Evolutionary conservation across 2,888 invertebrate species (phyloP).

Genomic region (Aleiodes testaceus): DNA sequence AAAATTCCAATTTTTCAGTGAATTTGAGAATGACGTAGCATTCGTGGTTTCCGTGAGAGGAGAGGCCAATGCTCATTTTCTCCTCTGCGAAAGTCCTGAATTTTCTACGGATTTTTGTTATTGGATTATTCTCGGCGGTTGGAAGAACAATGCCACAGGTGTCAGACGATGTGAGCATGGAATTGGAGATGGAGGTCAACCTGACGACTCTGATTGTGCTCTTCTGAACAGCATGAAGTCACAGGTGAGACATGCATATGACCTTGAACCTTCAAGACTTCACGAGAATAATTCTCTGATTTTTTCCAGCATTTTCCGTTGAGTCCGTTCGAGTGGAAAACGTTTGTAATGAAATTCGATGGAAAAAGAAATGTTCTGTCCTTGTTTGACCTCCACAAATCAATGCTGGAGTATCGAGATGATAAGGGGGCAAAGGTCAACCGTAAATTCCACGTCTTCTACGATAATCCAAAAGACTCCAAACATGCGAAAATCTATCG

Average conservation of each 20-base stretch:
- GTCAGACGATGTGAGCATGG: slow-evolving; percentile 59
- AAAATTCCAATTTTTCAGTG: background rate
- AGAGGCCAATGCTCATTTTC: slow-evolving; percentile 56
- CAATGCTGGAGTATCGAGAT: slow-evolving; percentile 43
- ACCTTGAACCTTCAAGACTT: background rate
- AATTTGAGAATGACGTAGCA: slow-evolving; percentile 9
- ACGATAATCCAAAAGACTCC: slow-evolving; percentile 29
- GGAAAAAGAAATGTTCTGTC: slow-evolving; percentile 35
- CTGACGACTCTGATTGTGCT: slow-evolving; percentile 20
- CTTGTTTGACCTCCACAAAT: slow-evolving; percentile 48
- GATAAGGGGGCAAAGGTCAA: background rate
- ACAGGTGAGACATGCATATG: background rate
- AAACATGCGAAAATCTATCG: slow-evolving; percentile 50
- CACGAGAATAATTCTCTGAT: background rate
- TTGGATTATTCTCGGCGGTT: slow-evolving; percentile 63
- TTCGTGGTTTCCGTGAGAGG: slow-evolving; percentile 57
- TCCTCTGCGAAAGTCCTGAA: slow-evolving; percentile 56
- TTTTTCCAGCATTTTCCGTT: slow-evolving; percentile 49
- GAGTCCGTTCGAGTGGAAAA: slow-evolving; percentile 56
- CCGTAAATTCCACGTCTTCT: slow-evolving; percentile 41
- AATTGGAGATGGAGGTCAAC: slow-evolving; percentile 39
- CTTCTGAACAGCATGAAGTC: background rate
- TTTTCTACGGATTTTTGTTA: slow-evolving; percentile 57
- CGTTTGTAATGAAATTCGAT: slow-evolving; percentile 55
- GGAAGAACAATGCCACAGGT: slow-evolving; percentile 52